phyloP scores from a whole-genome alignment of 2,797 vertebrate species.

The Florisuga fusca region DNA sequence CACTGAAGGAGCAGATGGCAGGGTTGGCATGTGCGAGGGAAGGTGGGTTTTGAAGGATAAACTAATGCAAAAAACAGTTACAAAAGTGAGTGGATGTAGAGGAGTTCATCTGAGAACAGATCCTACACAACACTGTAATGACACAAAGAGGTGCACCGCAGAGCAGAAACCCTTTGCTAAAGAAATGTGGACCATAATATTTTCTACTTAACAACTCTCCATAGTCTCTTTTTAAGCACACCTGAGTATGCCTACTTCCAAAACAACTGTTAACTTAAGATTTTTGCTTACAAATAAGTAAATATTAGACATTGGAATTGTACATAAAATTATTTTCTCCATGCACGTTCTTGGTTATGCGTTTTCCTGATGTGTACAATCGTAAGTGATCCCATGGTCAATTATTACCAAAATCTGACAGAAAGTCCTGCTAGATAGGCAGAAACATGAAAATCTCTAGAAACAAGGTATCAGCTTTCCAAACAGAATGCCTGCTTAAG shows the following conservation, averaged over 20 bases:
- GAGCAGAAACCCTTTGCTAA: background rate
- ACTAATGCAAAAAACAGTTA: background rate
- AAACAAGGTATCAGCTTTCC: conserved; percentile 13
- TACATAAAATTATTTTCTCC: background rate
- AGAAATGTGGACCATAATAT: background rate
- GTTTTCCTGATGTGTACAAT: background rate
- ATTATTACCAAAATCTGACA: background rate
- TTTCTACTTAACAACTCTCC: background rate
- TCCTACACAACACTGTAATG: no score
- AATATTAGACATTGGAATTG: background rate
- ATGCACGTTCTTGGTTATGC: background rate
- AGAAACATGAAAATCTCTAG: conserved; percentile 1
- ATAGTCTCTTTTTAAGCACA: background rate
- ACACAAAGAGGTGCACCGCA: background rate
- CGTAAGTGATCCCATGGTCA: background rate
- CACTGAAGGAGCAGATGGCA: background rate
- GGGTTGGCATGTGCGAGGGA: background rate
- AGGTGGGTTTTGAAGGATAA: background rate
- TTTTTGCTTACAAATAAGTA: background rate
- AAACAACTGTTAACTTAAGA: background rate
- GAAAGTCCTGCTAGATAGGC: background rate
- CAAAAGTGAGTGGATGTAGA: background rate
- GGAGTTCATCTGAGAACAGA: background rate
- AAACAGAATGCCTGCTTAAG: conserved; percentile 4
- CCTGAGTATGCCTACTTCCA: background rate